phyloP scores from a whole-genome alignment of 2,888 invertebrate species.

The Cephonodes hylas region DNA sequence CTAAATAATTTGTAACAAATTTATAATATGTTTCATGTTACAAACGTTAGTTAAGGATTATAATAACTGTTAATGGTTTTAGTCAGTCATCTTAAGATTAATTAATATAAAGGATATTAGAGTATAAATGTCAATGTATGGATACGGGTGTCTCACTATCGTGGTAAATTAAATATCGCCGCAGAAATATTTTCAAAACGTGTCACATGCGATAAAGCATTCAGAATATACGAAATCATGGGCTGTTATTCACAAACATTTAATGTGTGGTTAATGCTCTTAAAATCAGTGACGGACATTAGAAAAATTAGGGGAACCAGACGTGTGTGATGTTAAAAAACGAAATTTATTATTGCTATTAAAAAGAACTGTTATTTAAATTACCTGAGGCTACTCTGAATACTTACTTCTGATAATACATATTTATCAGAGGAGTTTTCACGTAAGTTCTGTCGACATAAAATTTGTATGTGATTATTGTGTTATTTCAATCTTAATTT shows the following conservation, averaged over 20 bases:
- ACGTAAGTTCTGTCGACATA: no score
- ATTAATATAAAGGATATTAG: neutral
- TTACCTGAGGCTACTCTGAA: neutral
- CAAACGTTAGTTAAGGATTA: neutral
- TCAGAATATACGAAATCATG: neutral
- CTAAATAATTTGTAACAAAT: neutral
- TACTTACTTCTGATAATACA: neutral
- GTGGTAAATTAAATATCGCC: no score
- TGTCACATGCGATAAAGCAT: neutral
- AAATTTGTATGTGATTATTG: no score
- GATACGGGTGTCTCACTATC: neutral
- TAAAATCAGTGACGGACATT: neutral
- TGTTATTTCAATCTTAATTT: no score
- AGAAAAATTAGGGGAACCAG: neutral
- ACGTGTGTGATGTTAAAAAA: neutral
- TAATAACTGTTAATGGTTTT: no score
- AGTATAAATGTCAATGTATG: neutral
- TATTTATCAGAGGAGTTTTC: neutral
- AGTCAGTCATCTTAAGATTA: neutral
- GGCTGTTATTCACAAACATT: no score
- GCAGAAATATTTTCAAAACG: no score
- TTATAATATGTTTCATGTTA: neutral
- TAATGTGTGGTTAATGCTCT: no score
- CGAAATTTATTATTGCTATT: neutral
- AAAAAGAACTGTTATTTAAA: neutral